These are phyloP conservation scores for Margarornis squamiger DNA, from an alignment of 2,797 vertebrate species.

Conservation along the genomic window DNA sequence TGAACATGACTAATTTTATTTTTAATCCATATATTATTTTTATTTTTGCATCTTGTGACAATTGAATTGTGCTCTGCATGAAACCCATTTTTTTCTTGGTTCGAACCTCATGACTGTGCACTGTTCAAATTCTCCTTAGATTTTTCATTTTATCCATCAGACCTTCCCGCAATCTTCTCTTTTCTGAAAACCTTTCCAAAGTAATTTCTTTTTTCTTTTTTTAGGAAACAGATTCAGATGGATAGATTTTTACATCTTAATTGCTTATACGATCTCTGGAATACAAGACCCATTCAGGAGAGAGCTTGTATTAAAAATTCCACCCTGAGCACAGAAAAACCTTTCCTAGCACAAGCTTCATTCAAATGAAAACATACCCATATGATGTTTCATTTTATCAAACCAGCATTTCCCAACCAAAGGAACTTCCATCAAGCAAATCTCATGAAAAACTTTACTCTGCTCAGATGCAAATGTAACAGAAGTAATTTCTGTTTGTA, in stretches of 20 bases:
- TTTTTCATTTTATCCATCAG: neutral
- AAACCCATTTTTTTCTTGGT: neutral
- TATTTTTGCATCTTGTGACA: neutral
- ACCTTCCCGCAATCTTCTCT: neutral
- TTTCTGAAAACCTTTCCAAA: neutral
- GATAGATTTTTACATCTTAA: neutral
- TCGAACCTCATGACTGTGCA: neutral
- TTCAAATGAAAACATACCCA: neutral
- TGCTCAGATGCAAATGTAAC: neutral
- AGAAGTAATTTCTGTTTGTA: neutral
- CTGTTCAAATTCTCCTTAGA: neutral
- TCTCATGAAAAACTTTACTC: neutral
- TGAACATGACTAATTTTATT: neutral
- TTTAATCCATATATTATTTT: neutral
- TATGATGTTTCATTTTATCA: neutral
- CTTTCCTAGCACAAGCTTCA: neutral
- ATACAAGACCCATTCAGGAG: neutral
- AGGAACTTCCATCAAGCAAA: neutral
- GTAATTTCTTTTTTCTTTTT: neutral
- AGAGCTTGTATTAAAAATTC: neutral
- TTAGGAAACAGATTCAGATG: neutral
- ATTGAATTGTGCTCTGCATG: neutral
- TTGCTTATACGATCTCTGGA: neutral
- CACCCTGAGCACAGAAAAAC: neutral
- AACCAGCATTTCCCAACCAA: neutral